Conservation (phyloP, 1,140 invertebrate genomes). For the Papilio xuthus region DNA sequence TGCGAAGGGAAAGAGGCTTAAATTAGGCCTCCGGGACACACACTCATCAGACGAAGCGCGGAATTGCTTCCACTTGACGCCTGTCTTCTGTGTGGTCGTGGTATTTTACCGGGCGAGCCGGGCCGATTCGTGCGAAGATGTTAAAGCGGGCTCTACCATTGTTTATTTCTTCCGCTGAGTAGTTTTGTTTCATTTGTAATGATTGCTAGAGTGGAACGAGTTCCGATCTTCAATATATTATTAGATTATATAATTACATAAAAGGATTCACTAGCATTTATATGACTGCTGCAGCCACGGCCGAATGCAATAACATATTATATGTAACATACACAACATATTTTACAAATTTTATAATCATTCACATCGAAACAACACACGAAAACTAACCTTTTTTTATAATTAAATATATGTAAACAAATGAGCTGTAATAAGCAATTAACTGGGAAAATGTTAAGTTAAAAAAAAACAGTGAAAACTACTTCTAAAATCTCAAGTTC, state of each 20-base stretch:
- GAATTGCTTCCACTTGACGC: too few relatives aligned
- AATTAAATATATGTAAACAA: not conserved
- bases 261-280: slow-evolving; percentile 32
- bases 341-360: slow-evolving; percentile 24
- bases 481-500: not conserved
- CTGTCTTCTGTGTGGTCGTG: too few relatives aligned
- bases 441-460: too few relatives aligned
- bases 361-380: not conserved
- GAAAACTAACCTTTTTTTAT: not conserved
- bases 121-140: too few relatives aligned
- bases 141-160: too few relatives aligned
- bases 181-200: slow-evolving; percentile 9
- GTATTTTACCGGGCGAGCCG: too few relatives aligned
- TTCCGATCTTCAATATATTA: slow-evolving; percentile 29
- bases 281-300: slow-evolving; percentile 16
- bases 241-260: slow-evolving; percentile 35
- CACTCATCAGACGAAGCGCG: too few relatives aligned
- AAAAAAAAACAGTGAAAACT: too few relatives aligned
- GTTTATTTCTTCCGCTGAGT: not conserved
- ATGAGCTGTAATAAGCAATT: too few relatives aligned
- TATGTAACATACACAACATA: not conserved
- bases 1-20: too few relatives aligned
- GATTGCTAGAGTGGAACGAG: not conserved
- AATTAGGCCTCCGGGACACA: too few relatives aligned
- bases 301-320: slow-evolving; percentile 21